A percentile compares a stretch with the other conserved stretches of the same genome.
These are phyloP conservation scores for Orientallactaga bullata DNA, from an alignment of 2,113 vertebrate genomes.

Conservation along the genomic window DNA sequence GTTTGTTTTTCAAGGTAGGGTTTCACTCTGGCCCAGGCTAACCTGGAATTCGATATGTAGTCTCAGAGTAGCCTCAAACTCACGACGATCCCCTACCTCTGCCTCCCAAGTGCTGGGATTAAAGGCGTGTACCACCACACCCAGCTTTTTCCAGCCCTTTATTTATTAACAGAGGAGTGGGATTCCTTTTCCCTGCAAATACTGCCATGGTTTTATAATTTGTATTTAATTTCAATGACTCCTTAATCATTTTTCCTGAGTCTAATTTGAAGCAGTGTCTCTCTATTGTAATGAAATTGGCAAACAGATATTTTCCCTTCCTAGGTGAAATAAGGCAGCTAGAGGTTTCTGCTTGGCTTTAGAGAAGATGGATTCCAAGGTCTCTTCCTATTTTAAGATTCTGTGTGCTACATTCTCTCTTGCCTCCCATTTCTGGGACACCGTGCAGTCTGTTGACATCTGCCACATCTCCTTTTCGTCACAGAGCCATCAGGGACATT, in stretches of 20 bases:
- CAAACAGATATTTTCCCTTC: not conserved
- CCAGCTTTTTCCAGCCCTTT: not conserved
- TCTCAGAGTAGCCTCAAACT: too few relatives aligned
- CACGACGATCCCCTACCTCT: too few relatives aligned
- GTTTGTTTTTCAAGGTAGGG: too few relatives aligned
- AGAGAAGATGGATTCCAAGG: too few relatives aligned
- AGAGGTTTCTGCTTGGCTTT: not conserved
- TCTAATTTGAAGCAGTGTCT: not conserved
- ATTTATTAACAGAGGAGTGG: not conserved
- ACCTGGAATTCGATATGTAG: too few relatives aligned
- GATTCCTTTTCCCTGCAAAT: not conserved
- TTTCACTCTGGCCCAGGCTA: too few relatives aligned
- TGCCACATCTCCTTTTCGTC: constrained; percentile 2
- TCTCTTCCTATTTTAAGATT: not conserved
- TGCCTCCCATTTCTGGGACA: not conserved
- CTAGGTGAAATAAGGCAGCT: not conserved
- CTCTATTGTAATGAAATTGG: not conserved
- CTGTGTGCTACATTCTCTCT: not conserved
- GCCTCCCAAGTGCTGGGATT: too few relatives aligned
- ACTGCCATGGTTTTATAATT: not conserved
- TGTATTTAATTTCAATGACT: not conserved
- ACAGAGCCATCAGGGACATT: not conserved
- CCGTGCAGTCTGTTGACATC: not conserved
- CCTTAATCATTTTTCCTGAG: not conserved
- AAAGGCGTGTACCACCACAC: too few relatives aligned